Conservation (phyloP, 2,797 vertebrate species). For the Pseudochirops cupreus region DNA sequence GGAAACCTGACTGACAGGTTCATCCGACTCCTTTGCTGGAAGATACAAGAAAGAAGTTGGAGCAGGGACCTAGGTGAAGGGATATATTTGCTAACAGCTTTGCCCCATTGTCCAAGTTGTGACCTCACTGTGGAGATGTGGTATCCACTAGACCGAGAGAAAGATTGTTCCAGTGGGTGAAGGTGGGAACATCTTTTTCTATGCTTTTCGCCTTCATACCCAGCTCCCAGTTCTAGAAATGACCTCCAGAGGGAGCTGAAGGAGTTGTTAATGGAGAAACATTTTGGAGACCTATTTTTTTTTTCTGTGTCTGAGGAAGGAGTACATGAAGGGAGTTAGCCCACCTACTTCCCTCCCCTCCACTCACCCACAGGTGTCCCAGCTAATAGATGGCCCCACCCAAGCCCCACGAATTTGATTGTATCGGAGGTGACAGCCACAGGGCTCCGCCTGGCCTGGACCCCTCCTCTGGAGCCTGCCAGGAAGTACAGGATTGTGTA, state of each 20-base stretch:
- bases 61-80: constrained; percentile 73
- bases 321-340: not conserved
- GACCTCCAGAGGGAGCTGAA: not conserved
- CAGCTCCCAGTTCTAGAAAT: not conserved
- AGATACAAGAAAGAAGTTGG: constrained; percentile 89
- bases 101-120: not conserved
- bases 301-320: not conserved
- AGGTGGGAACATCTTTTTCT: not conserved
- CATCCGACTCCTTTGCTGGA: constrained; percentile 91
- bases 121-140: not conserved
- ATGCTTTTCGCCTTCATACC: not conserved
- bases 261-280: accelerated
- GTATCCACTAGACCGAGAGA: not conserved
- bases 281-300: not conserved
- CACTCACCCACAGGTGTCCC: constrained; percentile 40
- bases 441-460: constrained; percentile 93
- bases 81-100: not conserved
- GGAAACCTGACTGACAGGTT: constrained; percentile 90
- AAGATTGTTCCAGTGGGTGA: not conserved
- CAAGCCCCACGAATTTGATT: constrained; percentile 89
- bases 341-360: not conserved
- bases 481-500: constrained; percentile 92
- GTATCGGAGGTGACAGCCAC: constrained; percentile 91
- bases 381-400: constrained; percentile 82
- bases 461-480: constrained; percentile 84